phyloP scores from a whole-genome alignment of 2,888 invertebrate genomes.

The Agriotes lineatus region DNA sequence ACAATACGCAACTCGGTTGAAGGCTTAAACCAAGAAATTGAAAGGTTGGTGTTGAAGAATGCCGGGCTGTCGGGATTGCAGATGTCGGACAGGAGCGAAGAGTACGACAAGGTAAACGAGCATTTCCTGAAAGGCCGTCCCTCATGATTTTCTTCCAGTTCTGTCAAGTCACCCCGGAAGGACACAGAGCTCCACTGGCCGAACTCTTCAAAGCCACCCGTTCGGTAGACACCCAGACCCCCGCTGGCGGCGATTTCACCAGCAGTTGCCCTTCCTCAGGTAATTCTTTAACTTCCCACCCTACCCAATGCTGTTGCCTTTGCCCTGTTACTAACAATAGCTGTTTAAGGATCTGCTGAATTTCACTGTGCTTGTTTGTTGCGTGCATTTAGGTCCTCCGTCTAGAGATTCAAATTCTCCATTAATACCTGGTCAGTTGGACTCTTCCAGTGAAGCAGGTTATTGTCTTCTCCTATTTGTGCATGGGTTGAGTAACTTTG shows the following conservation, averaged over 20 bases:
- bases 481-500: constrained; percentile 2
- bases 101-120: constrained; percentile 72
- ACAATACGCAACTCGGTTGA: constrained; percentile 88
- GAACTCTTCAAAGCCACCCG: constrained; percentile 77
- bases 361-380: constrained; percentile 24
- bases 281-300: constrained; percentile 58
- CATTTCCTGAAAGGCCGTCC: neutral
- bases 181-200: constrained; percentile 86
- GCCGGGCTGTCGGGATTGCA: constrained; percentile 64
- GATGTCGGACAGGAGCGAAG: constrained; percentile 56
- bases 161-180: constrained; percentile 82
- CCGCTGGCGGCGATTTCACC: constrained; percentile 74
- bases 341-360: constrained; percentile 4
- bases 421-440: constrained; percentile 74
- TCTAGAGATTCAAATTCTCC: constrained; percentile 77
- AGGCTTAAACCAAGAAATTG: constrained; percentile 89
- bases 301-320: neutral
- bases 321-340: neutral
- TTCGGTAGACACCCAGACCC: constrained; percentile 89
- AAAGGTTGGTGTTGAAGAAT: constrained; percentile 77
- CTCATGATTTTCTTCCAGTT: constrained; percentile 50
- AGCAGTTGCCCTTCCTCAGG: constrained; percentile 80
- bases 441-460: constrained; percentile 71
- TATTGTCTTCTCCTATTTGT: constrained; percentile 40
- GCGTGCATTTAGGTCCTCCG: constrained; percentile 69